Evolutionary conservation across 2,113 vertebrate genomes (phyloP).

Genomic region (Chloropsis hardwickii): DNA sequence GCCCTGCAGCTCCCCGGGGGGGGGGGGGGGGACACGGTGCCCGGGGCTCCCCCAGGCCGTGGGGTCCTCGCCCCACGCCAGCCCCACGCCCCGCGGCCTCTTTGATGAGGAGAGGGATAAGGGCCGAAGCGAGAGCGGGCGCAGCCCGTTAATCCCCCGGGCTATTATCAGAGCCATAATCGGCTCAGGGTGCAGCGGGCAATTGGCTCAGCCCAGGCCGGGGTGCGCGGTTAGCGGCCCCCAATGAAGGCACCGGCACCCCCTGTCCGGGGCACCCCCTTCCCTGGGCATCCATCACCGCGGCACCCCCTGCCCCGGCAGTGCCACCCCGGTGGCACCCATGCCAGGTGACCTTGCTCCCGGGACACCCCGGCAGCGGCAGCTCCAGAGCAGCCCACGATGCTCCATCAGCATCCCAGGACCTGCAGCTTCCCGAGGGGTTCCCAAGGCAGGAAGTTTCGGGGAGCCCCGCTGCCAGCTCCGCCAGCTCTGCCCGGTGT

Average conservation of each 20-base stretch:
- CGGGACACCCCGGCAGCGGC: accelerated
- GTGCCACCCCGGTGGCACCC: neutral
- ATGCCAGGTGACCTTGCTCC: neutral
- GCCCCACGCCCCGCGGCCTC: neutral
- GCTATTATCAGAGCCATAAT: slow-evolving; percentile 78
- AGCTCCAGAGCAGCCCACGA: accelerated
- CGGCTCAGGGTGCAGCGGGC: slow-evolving; percentile 58
- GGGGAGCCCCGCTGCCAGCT: accelerated
- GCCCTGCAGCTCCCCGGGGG: accelerated
- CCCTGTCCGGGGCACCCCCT: accelerated
- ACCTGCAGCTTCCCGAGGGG: neutral
- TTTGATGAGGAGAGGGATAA: slow-evolving; percentile 43
- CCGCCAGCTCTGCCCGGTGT: accelerated
- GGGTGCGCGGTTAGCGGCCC: neutral
- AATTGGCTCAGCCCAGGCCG: slow-evolving; percentile 14
- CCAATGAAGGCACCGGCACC: neutral
- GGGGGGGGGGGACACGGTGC: accelerated
- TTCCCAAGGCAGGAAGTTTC: neutral
- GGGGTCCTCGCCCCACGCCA: accelerated
- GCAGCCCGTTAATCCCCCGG: slow-evolving; percentile 66
- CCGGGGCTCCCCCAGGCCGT: accelerated
- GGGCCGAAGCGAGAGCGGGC: neutral
- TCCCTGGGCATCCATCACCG: neutral
- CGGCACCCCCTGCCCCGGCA: no score
- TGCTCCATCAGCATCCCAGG: neutral